These are phyloP conservation scores for Epinephelus cyanopodus DNA, from an alignment of 2,113 vertebrate species.

Conservation along the genomic window DNA sequence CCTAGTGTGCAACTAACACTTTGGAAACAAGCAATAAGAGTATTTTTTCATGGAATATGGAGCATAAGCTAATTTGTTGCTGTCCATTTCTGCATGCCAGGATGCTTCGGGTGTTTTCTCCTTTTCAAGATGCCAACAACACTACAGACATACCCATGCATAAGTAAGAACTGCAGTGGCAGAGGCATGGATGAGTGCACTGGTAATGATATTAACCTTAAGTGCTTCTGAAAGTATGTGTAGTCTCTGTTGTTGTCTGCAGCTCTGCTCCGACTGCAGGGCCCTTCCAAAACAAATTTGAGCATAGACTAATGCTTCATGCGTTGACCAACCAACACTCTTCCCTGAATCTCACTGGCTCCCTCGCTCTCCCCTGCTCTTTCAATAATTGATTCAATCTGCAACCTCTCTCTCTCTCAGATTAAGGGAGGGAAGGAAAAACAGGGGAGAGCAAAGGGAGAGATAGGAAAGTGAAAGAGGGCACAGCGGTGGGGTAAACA, in stretches of 20 bases:
- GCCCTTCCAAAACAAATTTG: constrained; percentile 51
- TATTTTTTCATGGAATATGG: constrained; percentile 8
- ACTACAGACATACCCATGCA: constrained; percentile 39
- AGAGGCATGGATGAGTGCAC: constrained; percentile 35
- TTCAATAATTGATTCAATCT: constrained; percentile 80
- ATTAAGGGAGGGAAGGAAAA: constrained; percentile 50
- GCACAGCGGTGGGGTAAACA: constrained; percentile 46
- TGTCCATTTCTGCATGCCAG: constrained; percentile 20
- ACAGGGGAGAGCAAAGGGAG: constrained; percentile 19
- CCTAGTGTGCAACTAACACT: not conserved
- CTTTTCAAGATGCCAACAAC: constrained; percentile 13
- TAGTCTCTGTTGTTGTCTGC: constrained; percentile 52
- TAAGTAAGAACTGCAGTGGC: constrained; percentile 32
- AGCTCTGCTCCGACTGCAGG: constrained; percentile 55
- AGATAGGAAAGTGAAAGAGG: constrained; percentile 42
- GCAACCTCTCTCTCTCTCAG: constrained; percentile 60
- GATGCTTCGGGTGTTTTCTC: constrained; percentile 3
- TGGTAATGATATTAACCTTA: constrained; percentile 70
- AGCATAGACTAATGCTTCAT: constrained; percentile 65
- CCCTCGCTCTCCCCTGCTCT: constrained; percentile 48
- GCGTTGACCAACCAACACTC: constrained; percentile 63
- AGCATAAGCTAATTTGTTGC: constrained; percentile 22
- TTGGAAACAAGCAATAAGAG: not conserved
- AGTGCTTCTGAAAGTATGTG: constrained; percentile 70
- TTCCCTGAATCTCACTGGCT: constrained; percentile 64